phyloP scores from a whole-genome alignment of 2,113 vertebrate genomes.

The Vicugna pacos region DNA sequence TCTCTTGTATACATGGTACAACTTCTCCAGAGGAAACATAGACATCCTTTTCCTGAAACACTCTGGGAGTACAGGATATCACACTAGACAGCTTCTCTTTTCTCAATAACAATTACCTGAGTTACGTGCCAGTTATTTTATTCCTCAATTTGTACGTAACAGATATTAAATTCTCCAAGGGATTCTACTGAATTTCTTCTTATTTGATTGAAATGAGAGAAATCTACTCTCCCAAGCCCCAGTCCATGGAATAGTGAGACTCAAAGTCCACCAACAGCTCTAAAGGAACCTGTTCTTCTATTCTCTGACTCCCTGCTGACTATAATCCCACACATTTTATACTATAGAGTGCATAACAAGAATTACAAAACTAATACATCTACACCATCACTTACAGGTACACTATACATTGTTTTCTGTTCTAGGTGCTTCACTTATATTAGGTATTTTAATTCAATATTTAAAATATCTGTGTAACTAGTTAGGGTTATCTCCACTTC shows the following conservation, averaged over 20 bases:
- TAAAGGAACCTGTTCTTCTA: not conserved
- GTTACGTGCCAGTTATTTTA: not conserved
- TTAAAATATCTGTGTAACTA: not conserved
- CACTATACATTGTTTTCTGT: not conserved
- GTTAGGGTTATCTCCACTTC: not conserved
- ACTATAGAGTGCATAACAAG: not conserved
- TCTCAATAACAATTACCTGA: not conserved
- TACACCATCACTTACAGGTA: not conserved
- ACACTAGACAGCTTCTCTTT: not conserved
- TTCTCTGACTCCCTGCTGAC: fast-evolving
- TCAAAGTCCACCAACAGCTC: not conserved
- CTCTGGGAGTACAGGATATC: not conserved
- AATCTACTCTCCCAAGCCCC: not conserved
- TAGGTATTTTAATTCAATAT: not conserved
- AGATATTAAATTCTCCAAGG: not conserved
- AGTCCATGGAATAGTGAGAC: not conserved
- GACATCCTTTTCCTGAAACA: not conserved
- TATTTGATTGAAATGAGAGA: not conserved
- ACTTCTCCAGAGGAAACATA: not conserved
- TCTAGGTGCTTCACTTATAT: not conserved
- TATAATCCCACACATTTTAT: not conserved
- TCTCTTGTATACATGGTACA: not conserved
- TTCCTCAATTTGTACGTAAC: not conserved
- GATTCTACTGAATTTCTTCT: not conserved
- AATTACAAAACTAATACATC: not conserved